Base-by-base conservation (phyloP, 2,113 vertebrate species). In the Hemicordylus capensis region DNA sequence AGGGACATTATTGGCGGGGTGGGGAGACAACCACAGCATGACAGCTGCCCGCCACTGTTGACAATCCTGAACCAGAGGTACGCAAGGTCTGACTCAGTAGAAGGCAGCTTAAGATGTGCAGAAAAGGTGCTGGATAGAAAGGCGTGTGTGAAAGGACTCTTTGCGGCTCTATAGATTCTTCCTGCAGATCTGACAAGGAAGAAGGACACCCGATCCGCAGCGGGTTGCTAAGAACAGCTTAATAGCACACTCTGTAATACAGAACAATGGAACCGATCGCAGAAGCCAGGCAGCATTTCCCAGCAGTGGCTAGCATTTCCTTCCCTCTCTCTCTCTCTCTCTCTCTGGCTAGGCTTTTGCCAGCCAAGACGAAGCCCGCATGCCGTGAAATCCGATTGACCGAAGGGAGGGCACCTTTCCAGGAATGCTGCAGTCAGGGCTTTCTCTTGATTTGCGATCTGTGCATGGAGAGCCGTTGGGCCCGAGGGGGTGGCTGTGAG, bases 371-470 rank as follows among this genome's bases (percentile, higher is more conserved):
- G 48, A 90, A 89, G 67, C 89, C 85, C 48, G 26, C 67, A 14
- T 0, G 3, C 77, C 1, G 1, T 72, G 87, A 83, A 87, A 86
- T 78, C 75, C 11, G 37, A 19, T 39, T 2, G 42, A 75, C 70
- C 4, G 58, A 34, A 17, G 28, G 66, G 20, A 80, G 12, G 89
- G 58, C 84, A 59, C 12, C 66, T 39, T 48, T 88, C 85, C 90
- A 88, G 15, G 0, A 0, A n/a, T n/a, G 0, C 46, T 75, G 1
- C 4, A 4, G 37, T n/a, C 54, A 0, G 66, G 0, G 0, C 2
- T 20, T 1, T 39, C 17, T 2, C 5, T 0, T 37, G 14, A 39
- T 15, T 0, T 34, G 64, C n/a, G 78, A 44, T 20, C 39, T 0
- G 34, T 69, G 64, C 26, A 72, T 74, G 54, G 54, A 73, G 69